Evolutionary conservation across 2,797 vertebrate genomes (phyloP), one percentile per base, ranked within the genome.

Genomic region (Schizopygopsis pylzovi): DNA sequence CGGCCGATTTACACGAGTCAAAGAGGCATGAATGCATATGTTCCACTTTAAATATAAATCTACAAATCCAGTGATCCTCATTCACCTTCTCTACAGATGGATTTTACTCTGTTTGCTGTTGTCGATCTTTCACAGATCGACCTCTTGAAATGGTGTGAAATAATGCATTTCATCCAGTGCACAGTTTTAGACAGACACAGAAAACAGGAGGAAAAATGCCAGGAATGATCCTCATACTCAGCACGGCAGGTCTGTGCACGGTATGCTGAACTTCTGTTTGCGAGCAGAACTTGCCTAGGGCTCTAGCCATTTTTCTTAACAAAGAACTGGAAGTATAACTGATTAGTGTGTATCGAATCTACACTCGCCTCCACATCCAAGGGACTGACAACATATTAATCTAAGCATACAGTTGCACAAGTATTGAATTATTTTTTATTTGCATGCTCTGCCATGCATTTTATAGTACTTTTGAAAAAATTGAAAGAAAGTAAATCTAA

Each of bases 221-320:
- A 93, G 92, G 95, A 96, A 96, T 96, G 94, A 94, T 86, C 88
- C 87, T 89, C 92, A 90, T 94, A 90, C 90, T 93, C 90, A 91
- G 91, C 80, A 81, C 59, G 89, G 92, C 96, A 96, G 94, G 95
- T 96, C 96, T 94, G 94, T 94, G 91, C 96, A 96, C 87, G 92
- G 88, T 91, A 75, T 90, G 77, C 90, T 94, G 93, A 95, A 94
- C 94, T 95, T 91, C 81, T 89, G 92, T 91, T 87, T 92, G 85
- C 92, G 90, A 91, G 92, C 87, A 91, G 71, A 91, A 91, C 92
- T 90, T 87, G 92, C 95, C 92, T 41, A 1, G 49, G 92, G 94
- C 93, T 90, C 90, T 82, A 54, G 41, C 71, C 70, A 73, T 52
- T 87, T 67, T 76, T 86, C 72, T 47, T 71, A 90, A 87, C 84